phyloP scores from a whole-genome alignment of 1,140 invertebrate species.

The Brachionus koreanus region DNA sequence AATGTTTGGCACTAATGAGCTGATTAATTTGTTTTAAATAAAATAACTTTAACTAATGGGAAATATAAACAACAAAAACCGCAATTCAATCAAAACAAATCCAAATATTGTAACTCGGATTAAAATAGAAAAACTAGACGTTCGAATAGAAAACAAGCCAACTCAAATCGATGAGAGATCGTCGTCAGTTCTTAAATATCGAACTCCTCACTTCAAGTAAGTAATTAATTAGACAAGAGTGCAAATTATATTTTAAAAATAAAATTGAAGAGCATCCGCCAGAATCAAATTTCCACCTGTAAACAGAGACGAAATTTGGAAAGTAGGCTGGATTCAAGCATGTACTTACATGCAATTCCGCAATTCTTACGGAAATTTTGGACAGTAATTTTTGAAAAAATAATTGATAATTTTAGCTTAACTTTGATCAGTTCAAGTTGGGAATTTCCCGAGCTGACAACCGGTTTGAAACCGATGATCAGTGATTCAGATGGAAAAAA shows the following conservation, averaged over 20 bases:
- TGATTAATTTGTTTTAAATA: neutral
- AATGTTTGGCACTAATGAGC: neutral
- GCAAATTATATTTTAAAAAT: neutral
- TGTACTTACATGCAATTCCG: constrained; percentile 42
- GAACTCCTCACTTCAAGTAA: constrained; percentile 47
- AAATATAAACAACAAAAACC: neutral
- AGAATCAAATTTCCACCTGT: constrained; percentile 34
- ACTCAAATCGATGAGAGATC: constrained; percentile 48
- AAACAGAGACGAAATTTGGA: constrained; percentile 16
- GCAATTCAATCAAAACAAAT: neutral
- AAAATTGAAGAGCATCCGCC: neutral
- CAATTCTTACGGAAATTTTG: constrained; percentile 30
- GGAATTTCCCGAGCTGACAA: constrained; percentile 58
- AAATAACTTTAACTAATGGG: constrained; percentile 14
- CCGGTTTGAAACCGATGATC: constrained; percentile 56
- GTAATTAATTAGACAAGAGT: neutral
- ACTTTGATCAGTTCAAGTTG: constrained; percentile 54
- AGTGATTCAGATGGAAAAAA: constrained; percentile 58
- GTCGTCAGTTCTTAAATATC: constrained; percentile 47
- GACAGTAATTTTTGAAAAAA: neutral
- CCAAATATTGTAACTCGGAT: neutral
- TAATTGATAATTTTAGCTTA: neutral
- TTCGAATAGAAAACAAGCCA: constrained; percentile 46
- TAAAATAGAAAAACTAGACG: constrained; percentile 46
- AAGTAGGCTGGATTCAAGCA: constrained; percentile 43